These are phyloP conservation scores for Gadopsis bispinosus DNA, from an alignment of 2,797 vertebrate genomes.

Conservation along the genomic window DNA sequence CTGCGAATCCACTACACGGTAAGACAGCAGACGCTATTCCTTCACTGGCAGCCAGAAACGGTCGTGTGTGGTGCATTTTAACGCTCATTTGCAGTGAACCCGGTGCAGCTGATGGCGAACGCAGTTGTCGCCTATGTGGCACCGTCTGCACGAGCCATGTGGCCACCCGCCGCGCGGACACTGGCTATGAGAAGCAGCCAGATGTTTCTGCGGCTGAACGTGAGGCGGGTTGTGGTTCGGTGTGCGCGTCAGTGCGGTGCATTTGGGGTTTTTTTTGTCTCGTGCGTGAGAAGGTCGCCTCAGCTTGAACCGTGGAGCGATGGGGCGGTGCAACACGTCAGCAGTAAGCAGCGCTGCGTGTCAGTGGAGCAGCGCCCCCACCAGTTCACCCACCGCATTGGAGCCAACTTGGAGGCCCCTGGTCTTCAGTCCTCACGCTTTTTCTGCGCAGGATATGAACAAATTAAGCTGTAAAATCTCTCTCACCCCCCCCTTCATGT, in stretches of 20 bases:
- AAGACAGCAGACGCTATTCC: conserved; percentile 57
- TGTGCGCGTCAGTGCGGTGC: not conserved
- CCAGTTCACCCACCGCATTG: not conserved
- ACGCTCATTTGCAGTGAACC: not conserved
- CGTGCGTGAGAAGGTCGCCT: not conserved
- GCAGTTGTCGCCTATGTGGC: conserved; percentile 76
- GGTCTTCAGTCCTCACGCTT: not conserved
- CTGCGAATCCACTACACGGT: conserved; percentile 96
- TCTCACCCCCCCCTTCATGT: not conserved
- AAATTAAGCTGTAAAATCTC: not conserved
- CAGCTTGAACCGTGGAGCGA: conserved; percentile 35
- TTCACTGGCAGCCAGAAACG: not conserved
- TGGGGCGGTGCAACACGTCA: conserved; percentile 86
- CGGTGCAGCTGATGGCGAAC: conserved; percentile 49
- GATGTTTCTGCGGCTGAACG: not conserved
- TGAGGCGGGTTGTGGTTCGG: not conserved
- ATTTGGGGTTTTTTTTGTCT: not conserved
- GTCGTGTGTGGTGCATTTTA: not conserved
- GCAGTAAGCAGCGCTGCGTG: conserved; percentile 67
- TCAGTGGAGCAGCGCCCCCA: conserved; percentile 13
- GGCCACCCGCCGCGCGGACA: not conserved
- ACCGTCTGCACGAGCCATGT: conserved; percentile 49
- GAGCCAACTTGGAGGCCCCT: not conserved
- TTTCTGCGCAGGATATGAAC: not conserved
- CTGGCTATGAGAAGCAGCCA: not conserved